A percentile compares a stretch with the other conserved stretches of the same genome.
These are phyloP conservation scores for Chalcosyrphus nemorum DNA, from an alignment of 2,888 invertebrate genomes.

Conservation along the genomic window DNA sequence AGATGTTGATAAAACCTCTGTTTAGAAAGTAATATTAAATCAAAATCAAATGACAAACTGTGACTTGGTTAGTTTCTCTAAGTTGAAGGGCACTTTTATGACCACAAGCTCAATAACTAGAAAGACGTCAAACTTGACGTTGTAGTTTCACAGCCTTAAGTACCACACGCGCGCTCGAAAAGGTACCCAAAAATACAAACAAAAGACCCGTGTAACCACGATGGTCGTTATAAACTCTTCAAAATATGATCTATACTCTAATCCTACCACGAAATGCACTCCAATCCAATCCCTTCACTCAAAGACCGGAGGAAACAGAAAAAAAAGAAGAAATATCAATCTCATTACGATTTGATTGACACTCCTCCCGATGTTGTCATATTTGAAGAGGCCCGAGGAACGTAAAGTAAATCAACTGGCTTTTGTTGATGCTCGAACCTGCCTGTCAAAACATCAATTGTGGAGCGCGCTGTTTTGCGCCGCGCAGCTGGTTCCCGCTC, in stretches of 20 bases:
- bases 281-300: slow-evolving; percentile 36
- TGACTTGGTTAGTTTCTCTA: no score
- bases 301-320: neutral
- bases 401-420: slow-evolving; percentile 46
- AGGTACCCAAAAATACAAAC: neutral
- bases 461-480: slow-evolving; percentile 33
- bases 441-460: slow-evolving; percentile 72
- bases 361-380: slow-evolving; percentile 62
- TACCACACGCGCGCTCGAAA: neutral
- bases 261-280: slow-evolving; percentile 45
- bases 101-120: no score
- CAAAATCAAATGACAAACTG: no score
- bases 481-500: slow-evolving; percentile 11
- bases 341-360: slow-evolving; percentile 67
- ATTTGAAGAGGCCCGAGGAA: slow-evolving; percentile 61
- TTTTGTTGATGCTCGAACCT: slow-evolving; percentile 68
- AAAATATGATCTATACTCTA: slow-evolving; percentile 13
- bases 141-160: neutral
- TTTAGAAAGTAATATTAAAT: no score
- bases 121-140: no score
- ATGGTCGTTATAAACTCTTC: neutral
- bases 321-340: slow-evolving; percentile 39
- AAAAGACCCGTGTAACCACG: neutral
- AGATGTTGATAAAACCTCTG: no score
- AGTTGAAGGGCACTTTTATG: no score